Conservation (phyloP, 2,888 invertebrate genomes). For the Pediacus dermestoides region DNA sequence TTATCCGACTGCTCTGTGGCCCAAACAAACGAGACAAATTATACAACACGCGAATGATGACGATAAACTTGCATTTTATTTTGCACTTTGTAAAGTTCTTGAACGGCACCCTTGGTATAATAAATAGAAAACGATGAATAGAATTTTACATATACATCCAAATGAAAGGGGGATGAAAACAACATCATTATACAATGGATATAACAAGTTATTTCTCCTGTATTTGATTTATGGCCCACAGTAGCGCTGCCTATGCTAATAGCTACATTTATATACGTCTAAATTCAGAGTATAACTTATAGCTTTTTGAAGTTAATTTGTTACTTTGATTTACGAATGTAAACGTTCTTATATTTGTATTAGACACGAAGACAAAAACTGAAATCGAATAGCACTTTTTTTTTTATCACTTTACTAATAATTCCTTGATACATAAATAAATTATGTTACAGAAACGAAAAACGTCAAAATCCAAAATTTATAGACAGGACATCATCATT, state of each 20-base stretch:
- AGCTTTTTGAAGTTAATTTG: conserved; percentile 51
- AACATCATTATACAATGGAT: conserved; percentile 50
- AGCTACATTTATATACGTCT: conserved; percentile 51
- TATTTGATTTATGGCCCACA: conserved; percentile 49
- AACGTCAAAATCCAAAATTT: too few species aligned
- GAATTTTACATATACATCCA: conserved; percentile 44
- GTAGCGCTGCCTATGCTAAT: conserved; percentile 52
- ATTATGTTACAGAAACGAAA: conserved; percentile 7
- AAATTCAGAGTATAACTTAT: conserved; percentile 46
- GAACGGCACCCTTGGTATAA: conserved; percentile 23
- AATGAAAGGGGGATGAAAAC: conserved; percentile 46
- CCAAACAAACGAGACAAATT: conserved; percentile 39
- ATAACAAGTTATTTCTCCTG: conserved; percentile 52
- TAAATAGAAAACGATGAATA: conserved; percentile 27
- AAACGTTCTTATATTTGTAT: conserved; percentile 33
- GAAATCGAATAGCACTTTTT: neutral
- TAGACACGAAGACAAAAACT: conserved; percentile 4
- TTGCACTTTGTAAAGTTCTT: conserved; percentile 3
- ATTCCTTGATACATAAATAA: conserved; percentile 15
- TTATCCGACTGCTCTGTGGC: conserved; percentile 32
- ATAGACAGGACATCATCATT: too few species aligned
- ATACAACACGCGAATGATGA: conserved; percentile 32
- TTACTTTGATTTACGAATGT: conserved; percentile 52
- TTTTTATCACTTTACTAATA: conserved; percentile 2
- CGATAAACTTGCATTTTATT: conserved; percentile 27